Evolutionary conservation across 2,888 invertebrate species (phyloP).

Genomic region (Dryocosmus kuriphilus): DNA sequence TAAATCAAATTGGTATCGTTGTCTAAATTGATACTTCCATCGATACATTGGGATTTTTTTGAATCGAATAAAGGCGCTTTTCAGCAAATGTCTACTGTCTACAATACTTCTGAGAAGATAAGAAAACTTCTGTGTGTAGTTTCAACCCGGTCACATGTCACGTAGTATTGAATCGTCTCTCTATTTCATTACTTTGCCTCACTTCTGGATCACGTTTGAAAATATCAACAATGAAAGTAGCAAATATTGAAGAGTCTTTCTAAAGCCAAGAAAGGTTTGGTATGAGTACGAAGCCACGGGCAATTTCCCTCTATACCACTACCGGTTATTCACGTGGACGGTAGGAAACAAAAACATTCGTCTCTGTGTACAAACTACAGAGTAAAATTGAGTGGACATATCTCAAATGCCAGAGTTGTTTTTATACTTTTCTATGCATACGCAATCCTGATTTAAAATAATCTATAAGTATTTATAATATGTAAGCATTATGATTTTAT

Average conservation of each 20-base stretch:
- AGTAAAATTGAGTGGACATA: constrained; percentile 3
- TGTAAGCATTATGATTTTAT: too few species aligned
- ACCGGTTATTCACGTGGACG: not conserved
- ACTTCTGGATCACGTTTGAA: constrained; percentile 21
- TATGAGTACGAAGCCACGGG: constrained; percentile 13
- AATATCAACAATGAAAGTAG: constrained; percentile 25
- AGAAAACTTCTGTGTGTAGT: not conserved
- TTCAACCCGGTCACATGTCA: not conserved
- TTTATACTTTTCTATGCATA: not conserved
- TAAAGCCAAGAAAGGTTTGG: not conserved
- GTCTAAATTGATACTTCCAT: not conserved
- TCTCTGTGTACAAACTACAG: constrained; percentile 9
- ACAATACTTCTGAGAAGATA: not conserved
- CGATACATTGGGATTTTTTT: not conserved
- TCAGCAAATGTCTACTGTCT: not conserved
- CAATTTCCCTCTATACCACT: constrained; percentile 2
- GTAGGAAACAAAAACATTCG: constrained; percentile 9
- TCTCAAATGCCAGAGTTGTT: not conserved
- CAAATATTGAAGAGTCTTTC: constrained; percentile 24
- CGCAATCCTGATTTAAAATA: not conserved
- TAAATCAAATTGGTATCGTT: constrained; percentile 1
- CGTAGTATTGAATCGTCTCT: constrained; percentile 11
- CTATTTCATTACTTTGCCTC: constrained; percentile 8
- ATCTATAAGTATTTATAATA: not conserved
- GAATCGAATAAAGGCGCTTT: not conserved